These are phyloP conservation scores for Pyrgilauda ruficollis DNA, from an alignment of 2,113 vertebrate genomes.

Conservation along the genomic window DNA sequence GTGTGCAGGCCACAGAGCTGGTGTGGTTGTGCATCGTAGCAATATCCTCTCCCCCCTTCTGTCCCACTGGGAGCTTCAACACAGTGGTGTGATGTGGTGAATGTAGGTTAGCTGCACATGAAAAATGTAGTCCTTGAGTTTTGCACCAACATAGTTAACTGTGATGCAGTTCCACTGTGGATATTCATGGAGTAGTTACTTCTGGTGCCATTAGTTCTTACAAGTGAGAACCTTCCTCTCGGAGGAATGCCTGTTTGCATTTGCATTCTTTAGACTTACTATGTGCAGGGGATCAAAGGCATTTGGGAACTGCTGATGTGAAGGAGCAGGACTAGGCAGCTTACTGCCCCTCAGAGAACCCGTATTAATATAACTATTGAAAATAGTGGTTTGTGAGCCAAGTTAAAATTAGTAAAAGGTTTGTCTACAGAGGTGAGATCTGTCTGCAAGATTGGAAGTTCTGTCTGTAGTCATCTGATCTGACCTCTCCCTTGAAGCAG, in stretches of 20 bases:
- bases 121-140: neutral
- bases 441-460: neutral
- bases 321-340: neutral
- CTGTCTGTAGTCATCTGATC: neutral
- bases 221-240: neutral
- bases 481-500: neutral
- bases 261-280: neutral
- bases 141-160: neutral
- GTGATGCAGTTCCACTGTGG: neutral
- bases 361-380: neutral
- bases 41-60: neutral
- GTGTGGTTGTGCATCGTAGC: accelerated
- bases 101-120: neutral
- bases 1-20: neutral
- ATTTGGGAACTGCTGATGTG: neutral
- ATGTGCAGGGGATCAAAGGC: neutral
- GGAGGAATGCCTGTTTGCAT: neutral
- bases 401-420: neutral
- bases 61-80: neutral
- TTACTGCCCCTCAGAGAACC: neutral
- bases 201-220: neutral
- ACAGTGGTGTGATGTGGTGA: accelerated
- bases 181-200: neutral
- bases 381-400: neutral
- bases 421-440: neutral